Base-by-base conservation (phyloP, 2,888 invertebrate species). In the Catonia carolina region DNA sequence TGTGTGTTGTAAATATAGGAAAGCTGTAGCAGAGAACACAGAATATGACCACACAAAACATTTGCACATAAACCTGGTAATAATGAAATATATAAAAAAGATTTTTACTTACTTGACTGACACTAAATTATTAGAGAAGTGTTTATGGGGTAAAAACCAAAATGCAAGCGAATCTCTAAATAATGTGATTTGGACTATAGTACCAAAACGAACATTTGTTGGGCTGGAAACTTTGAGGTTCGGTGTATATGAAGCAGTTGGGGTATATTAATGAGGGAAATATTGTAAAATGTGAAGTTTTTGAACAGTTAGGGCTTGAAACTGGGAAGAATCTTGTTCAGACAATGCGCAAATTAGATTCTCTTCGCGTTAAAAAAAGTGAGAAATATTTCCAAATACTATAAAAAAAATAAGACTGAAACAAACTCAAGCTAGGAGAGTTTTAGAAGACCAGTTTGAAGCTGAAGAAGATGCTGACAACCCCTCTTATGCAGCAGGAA, bases 1-100 rank as follows among this genome's bases (percentile, higher is more conserved):
- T 37, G n/a, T n/a, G n/a, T 64, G 64, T 64, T 66, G 65, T 23
- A 62, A 58, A 22, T 65, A 57, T 18, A 39, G 18, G 8, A 39
- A 39, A 39, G n/a, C n/a, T n/a, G n/a, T 39, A 17, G 8, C 12
- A 52, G 45, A 56, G 5, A 39, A 60, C 18, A 59, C 59, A 14
- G 49, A 47, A 48, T 50, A n/a, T 8, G 8, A 23, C 7, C 52
- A 54, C 22, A 12, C 27, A 10, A 20, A 53, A 6, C 56, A 58
- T 42, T 47, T 54, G 37, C 54, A 58, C 55, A 33, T 15, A 53
- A 49, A 56, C 35, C 56, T 10, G 58, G 61, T n/a, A n/a, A n/a
- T n/a, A n/a, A n/a, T 52, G 23, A n/a, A 52, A 12, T 36, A 52
- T 41, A 52, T 52, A 20, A 52, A 20, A 37, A 18, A 8, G 2